Evolutionary conservation across 2,888 invertebrate species (phyloP).

Genomic region (Acrocera orbiculus): DNA sequence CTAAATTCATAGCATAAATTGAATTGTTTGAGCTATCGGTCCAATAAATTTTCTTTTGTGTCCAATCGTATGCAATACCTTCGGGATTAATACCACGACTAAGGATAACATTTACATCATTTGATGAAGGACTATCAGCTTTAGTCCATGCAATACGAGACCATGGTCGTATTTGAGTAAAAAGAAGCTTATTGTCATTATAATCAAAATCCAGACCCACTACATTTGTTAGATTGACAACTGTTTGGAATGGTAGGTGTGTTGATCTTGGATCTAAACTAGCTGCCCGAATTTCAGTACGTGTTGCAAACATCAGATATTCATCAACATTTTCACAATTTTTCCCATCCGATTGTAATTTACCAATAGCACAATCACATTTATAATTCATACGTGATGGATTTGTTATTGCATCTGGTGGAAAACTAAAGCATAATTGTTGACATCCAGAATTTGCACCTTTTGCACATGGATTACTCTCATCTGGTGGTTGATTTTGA

Average conservation of each 20-base stretch:
- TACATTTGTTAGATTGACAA: conserved; percentile 75
- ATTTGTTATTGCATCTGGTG: conserved; percentile 41
- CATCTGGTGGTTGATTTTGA: conserved; percentile 70
- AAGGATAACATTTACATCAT: conserved; percentile 48
- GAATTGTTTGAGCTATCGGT: conserved; percentile 89
- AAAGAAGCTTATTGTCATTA: conserved; percentile 68
- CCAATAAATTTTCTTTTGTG: conserved; percentile 94
- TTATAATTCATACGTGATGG: conserved; percentile 36
- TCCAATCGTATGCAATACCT: conserved; percentile 94
- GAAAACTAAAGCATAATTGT: conserved; percentile 89
- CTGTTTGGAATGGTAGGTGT: conserved; percentile 66
- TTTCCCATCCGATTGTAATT: conserved; percentile 43
- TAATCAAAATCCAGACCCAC: conserved; percentile 94
- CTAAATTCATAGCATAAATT: conserved; percentile 86
- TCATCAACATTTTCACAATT: conserved; percentile 73
- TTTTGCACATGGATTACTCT: conserved; percentile 61
- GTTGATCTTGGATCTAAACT: conserved; percentile 69
- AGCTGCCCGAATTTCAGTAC: conserved; percentile 85
- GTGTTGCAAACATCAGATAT: conserved; percentile 82
- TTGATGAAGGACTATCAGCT: conserved; percentile 46
- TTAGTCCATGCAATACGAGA: conserved; percentile 71
- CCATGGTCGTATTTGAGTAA: conserved; percentile 86
- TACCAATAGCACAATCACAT: conserved; percentile 89
- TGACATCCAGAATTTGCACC: conserved; percentile 72
- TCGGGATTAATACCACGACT: conserved; percentile 76